Base-by-base conservation (phyloP, 2,113 vertebrate species). In the Psettodes erumei region DNA sequence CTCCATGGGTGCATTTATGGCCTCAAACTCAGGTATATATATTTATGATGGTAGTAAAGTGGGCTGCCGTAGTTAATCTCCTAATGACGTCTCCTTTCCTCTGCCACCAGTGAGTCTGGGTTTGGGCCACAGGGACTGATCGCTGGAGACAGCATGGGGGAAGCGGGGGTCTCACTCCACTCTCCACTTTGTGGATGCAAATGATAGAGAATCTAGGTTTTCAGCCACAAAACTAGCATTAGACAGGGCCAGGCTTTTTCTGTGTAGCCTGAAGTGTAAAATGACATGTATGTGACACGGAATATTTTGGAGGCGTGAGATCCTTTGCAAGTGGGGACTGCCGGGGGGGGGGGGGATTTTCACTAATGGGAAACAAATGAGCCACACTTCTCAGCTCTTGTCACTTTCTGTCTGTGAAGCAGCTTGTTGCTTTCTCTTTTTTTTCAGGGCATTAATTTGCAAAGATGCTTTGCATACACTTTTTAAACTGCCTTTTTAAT, bases 21-120 rank as follows among this genome's bases (percentile, higher is more conserved):
- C 79, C 69, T 74, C 65, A 77, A 77, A 64, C 78, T 82, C 71
- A 84, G 77, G 83, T 79, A 65, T 60, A 72, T 85, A 33, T 90
- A 90, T 92, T 92, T 92, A 92, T 89, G 84, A 77, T 11, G 69
- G 85, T 56, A 66, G 84, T 92, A 89, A 91, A 92, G 69, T 69
- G 35, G 40, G 48, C 79, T 76, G 85, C 87, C 82, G 85, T 73
- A 88, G 84, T 91, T 91, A 89, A 90, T 89, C 85, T 86, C 60
- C 53, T 83, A 84, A 87, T 84, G 82, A 89, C 66, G 72, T 78
- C 77, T 82, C 82, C 77, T 47, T 84, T 68, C 48, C 76, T 73
- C 51, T 82, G 88, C 84, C 77, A 79, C 86, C 82, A 73, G 71
- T 70, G 56, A 66, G 83, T 86, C 88, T 88, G 86, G 77, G 74